Base-by-base conservation (phyloP, 1,140 invertebrate genomes). In the Eulimnadia texana region DNA sequence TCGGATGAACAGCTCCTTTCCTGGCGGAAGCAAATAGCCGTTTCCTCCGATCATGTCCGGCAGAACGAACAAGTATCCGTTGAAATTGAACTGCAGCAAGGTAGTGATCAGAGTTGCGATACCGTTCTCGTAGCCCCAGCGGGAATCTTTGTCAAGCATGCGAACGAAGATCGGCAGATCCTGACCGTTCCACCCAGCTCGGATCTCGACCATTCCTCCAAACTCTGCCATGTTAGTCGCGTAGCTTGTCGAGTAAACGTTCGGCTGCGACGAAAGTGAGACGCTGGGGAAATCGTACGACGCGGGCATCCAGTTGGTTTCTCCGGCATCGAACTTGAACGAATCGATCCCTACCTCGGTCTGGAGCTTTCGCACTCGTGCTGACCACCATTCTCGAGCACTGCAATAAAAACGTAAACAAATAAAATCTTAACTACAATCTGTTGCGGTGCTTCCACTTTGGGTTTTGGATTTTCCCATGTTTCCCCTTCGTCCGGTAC, bases 11-110 rank as follows among this genome's bases (percentile, higher is more conserved):
- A 96, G 73, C 71, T 95, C 86, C 64, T 83, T 82, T 2, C 79
- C 79, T 11, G 78, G 76, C 23, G 64, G 63, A 1, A 66, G 70
- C 66, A 68, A 23, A 74, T 78, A 70, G 0, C 82, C 86, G 70
- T 93, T 93, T 1, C 93, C 92, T 2, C 92, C 92, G 65, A 97
- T 84, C 85, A 94, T 91, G 69, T 94, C 91, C 0, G 90, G 89
- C 1, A 95, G 72, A 3, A 93, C 84, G 66, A 86, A 83, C 0
- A 84, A 80, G 72, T 94, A 94, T 3, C 91, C 91, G 65, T 85
- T 81, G 49, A 93, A 70, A 66, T 89, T 89, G 76, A 88, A 81
- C 27, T 63, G 64, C 0, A 56, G 11, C 10, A 53, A 53, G 28
- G 29, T 50, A 11, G 57, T 56, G 51, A 64, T 60, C 16, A 57